Base-by-base conservation (phyloP, 2,888 invertebrate genomes). In the Oeneis ivallda region DNA sequence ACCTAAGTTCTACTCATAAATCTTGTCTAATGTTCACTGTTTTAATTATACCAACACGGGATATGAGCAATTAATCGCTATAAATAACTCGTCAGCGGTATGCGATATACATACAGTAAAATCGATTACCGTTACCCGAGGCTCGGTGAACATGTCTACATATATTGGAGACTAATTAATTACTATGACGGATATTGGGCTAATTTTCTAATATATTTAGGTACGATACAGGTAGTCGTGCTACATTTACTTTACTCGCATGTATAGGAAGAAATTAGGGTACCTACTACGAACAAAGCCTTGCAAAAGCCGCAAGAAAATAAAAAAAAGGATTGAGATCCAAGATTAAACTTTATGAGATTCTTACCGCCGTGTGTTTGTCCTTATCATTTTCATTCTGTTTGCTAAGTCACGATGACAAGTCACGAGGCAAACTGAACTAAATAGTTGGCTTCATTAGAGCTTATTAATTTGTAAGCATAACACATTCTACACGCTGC, bases 131-230 rank as follows among this genome's bases (percentile, higher is more conserved):
- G 53, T 37, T 45, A 45, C 50, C 19, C 58, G 45, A 52, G n/a
- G 58, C 57, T 59, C 45, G 32, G 45, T 37, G 54, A 64, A 60
- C 63, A 53, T 41, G 60, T 58, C 53, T 60, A 37, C 63, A 60
- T 57, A 67, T 64, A 67, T 61, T 58, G 52, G 49, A 57, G 52
- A 61, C 52, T 62, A 64, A 64, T 63, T 62, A 65, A 60, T 63
- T 61, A 65, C 39, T 43, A 19, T 39, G 50, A 37, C 19, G 60
- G 9, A 26, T 59, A 59, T 49, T 59, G 59, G 59, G 26, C 39
- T 60, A 50, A 60, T 59, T 49, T 59, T 53, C 1, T 53, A 34
- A n/a, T 11, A 53, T 6, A 53, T n/a, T 26, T 26, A n/a, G n/a
- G n/a, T n/a, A n/a, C n/a, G n/a, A n/a, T n/a, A n/a, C n/a, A n/a